phyloP scores from a whole-genome alignment of 2,797 vertebrate genomes.

The Cygnus olor region DNA sequence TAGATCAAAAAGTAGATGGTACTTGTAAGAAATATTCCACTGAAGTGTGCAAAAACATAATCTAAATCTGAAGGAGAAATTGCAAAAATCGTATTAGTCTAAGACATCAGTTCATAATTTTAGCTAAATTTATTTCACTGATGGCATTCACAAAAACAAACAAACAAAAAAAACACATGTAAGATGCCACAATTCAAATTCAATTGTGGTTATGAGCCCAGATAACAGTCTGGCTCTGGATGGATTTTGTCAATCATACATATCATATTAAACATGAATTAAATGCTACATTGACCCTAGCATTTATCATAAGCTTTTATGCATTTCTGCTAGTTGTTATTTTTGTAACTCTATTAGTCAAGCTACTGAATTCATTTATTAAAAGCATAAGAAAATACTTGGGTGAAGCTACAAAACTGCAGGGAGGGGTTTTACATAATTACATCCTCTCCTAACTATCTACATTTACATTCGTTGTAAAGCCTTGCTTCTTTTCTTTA shows the following conservation, averaged over 20 bases:
- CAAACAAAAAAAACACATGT: background rate
- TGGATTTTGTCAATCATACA: background rate
- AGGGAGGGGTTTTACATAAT: background rate
- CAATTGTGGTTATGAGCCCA: background rate
- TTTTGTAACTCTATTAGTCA: background rate
- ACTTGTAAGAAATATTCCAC: slow-evolving; percentile 88
- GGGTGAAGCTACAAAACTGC: background rate
- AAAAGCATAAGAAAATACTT: background rate
- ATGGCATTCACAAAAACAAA: background rate
- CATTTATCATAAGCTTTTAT: background rate
- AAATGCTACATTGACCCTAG: background rate
- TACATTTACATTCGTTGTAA: background rate
- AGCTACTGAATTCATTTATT: background rate
- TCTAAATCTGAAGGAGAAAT: slow-evolving; percentile 85
- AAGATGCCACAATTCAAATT: background rate
- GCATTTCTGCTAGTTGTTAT: background rate
- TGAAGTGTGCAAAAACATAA: slow-evolving; percentile 88
- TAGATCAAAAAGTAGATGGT: slow-evolving; percentile 89
- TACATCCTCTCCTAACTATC: background rate
- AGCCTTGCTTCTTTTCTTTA: background rate
- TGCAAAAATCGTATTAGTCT: background rate
- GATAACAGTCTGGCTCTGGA: background rate
- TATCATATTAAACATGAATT: background rate
- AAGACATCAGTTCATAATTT: background rate
- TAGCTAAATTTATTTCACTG: background rate